Conservation (phyloP, 1,140 invertebrate genomes). For the Liolophura sinensis region DNA sequence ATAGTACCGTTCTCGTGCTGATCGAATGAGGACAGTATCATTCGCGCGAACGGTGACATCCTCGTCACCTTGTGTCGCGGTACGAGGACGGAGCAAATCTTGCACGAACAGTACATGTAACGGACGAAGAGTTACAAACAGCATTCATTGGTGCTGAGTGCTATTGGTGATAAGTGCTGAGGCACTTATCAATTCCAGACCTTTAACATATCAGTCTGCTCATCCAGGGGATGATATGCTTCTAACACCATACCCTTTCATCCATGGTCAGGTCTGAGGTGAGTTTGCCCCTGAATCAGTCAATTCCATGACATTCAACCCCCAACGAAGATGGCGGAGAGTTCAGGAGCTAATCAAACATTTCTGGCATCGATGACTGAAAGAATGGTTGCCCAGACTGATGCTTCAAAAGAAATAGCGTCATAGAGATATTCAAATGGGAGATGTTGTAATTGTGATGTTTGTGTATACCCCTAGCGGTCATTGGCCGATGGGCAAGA, state of each 20-base stretch:
- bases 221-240: conserved; percentile 3
- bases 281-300: conserved; percentile 10
- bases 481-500: conserved; percentile 6
- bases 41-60: too few species aligned
- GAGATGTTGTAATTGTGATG: conserved; percentile 13
- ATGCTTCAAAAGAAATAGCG: conserved; percentile 1
- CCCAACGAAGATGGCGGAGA: conserved; percentile 10
- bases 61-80: too few species aligned
- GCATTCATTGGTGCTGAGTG: conserved; percentile 8
- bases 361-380: conserved; percentile 20
- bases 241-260: conserved; percentile 16
- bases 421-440: conserved; percentile 2
- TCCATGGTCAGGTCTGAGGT: conserved; percentile 13
- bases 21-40: too few species aligned
- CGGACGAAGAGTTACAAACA: conserved; percentile 16
- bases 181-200: conserved; percentile 9
- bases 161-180: too few species aligned
- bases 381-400: conserved; percentile 13
- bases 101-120: too few species aligned
- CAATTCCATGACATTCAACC: background rate
- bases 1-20: too few species aligned
- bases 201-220: conserved; percentile 7
- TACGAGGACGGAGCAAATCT: too few species aligned
- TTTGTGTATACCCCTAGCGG: background rate
- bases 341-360: conserved; percentile 16